Percentiles rank a stretch among this genome's conserved stretches.
These are phyloP conservation scores for Campoletis sonorensis DNA, from an alignment of 1,140 invertebrate species.

Conservation along the genomic window DNA sequence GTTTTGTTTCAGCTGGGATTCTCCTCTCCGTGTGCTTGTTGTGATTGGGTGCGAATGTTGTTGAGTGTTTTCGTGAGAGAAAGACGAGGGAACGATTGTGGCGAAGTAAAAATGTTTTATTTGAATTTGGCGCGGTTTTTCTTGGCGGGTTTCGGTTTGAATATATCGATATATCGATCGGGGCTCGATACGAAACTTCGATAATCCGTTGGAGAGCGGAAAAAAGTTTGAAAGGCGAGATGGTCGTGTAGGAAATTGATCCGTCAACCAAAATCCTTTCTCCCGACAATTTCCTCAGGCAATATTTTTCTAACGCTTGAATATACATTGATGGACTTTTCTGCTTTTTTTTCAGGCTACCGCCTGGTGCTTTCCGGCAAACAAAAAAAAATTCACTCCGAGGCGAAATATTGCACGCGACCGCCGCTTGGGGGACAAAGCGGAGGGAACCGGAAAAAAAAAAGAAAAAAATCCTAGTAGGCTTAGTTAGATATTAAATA, in stretches of 20 bases:
- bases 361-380: conserved; percentile 60
- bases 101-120: neutral
- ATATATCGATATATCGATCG: conserved; percentile 11
- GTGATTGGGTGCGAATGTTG: conserved; percentile 12
- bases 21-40: conserved; percentile 42
- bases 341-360: conserved; percentile 62
- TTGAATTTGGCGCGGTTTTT: conserved; percentile 3
- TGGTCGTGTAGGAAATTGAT: neutral
- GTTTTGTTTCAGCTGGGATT: conserved; percentile 61
- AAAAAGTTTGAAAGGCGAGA: neutral
- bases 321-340: conserved; percentile 33
- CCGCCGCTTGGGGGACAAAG: neutral
- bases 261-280: neutral
- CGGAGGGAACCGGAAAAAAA: neutral
- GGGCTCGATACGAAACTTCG: neutral
- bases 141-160: neutral
- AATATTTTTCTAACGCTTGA: neutral
- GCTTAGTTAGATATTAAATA: conserved; percentile 63
- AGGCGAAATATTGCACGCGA: neutral
- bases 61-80: neutral
- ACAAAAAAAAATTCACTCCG: conserved; percentile 53
- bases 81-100: too few relatives aligned
- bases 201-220: neutral
- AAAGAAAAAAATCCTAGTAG: conserved; percentile 52
- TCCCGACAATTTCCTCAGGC: neutral